Conservation (phyloP, 2,888 invertebrate species). For the Rutpela maculata region DNA sequence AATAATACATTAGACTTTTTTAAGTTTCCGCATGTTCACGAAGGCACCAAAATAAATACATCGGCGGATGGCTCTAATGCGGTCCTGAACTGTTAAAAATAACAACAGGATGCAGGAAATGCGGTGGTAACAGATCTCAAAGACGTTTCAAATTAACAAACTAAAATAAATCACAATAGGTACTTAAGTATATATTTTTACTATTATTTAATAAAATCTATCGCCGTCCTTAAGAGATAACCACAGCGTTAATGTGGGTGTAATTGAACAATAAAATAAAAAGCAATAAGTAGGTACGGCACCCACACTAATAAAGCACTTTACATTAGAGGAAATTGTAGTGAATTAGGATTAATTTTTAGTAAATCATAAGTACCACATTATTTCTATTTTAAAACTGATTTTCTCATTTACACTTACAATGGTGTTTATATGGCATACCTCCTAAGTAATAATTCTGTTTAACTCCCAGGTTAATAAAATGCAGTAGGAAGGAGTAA, state of each 20-base stretch:
- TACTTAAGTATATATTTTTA: neutral
- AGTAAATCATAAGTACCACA: slow-evolving; percentile 16
- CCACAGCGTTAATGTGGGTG: neutral
- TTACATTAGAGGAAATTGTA: slow-evolving; percentile 8
- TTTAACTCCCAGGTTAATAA: neutral
- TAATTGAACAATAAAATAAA: neutral
- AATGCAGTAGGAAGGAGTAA: neutral
- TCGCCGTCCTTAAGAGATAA: neutral
- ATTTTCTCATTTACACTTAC: slow-evolving; percentile 11
- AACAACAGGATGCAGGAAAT: neutral
- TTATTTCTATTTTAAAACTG: slow-evolving; percentile 24
- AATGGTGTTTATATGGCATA: neutral
- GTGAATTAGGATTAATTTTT: slow-evolving; percentile 30
- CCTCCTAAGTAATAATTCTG: neutral
- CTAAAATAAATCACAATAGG: neutral
- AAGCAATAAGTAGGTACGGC: neutral
- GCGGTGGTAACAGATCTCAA: neutral
- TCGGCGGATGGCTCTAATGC: too few relatives aligned
- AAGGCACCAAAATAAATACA: too few relatives aligned
- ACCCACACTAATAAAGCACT: slow-evolving; percentile 18
- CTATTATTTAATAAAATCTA: neutral
- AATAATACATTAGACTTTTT: too few relatives aligned
- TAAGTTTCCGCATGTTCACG: too few relatives aligned
- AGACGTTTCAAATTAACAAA: neutral
- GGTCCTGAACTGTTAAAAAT: neutral